Evolutionary conservation across 2,888 invertebrate species (phyloP), one percentile per base, ranked within the genome.

Genomic region (Antheraea assamensis): DNA sequence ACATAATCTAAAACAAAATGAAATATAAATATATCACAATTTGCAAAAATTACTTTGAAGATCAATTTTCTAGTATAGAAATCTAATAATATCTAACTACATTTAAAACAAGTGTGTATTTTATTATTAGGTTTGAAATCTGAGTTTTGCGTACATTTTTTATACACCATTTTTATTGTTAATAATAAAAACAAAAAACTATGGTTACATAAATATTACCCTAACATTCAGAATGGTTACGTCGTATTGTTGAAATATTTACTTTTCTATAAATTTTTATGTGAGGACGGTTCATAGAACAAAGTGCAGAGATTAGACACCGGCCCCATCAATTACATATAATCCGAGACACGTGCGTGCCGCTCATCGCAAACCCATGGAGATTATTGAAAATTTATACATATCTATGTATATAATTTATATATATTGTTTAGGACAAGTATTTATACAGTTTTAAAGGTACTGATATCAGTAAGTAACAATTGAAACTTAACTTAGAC

Each of bases 221-320:
- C 27, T 27, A 61, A 61, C 61, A 27, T 17, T 21, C 19, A 8
- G 31, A 31, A 66, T 66, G 15, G 21, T 64, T 64, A 30, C 5
- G 61, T 35, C n/a, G 66, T 17, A 7, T 31, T 31, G 31, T 66
- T 66, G 21, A 68, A 21, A n/a, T 35, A 68, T n/a, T 35, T 66
- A 30, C 30, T 68, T 68, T 35, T 72, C 52, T 35, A 52, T 52
- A 73, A 72, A 74, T 78, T 75, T 75, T 71, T 74, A 73, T 73
- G 73, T 74, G 78, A 73, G 72, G 68, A 71, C 80, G 78, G 80
- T 79, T 81, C 81, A 78, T 76, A 79, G 83, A 88, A 88, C 89
- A 90, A 90, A 92, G 92, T 91, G 92, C 90, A 90, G 89, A 92
- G 93, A 93, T 94, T 93, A 94, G 92, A 88, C 88, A 86, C 84